Conservation (phyloP, 2,113 vertebrate species). For the Puntigrus tetrazona region DNA sequence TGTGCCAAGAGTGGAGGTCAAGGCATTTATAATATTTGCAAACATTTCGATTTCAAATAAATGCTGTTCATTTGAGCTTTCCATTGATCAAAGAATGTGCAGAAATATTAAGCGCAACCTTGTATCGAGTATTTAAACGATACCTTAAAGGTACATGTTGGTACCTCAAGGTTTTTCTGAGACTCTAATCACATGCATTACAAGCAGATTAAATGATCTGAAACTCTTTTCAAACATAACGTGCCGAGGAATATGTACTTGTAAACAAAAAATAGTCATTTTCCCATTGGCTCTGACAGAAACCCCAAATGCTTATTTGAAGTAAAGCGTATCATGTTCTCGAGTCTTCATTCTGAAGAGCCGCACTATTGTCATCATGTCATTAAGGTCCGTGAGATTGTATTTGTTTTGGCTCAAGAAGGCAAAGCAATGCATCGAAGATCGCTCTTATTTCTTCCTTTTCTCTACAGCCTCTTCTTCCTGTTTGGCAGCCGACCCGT, state of each 20-base stretch:
- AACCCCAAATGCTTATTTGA: constrained; percentile 28
- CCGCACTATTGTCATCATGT: constrained; percentile 46
- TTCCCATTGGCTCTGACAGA: constrained; percentile 5
- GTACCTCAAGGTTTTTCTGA: too few species aligned
- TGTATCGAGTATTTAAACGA: background rate
- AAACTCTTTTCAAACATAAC: constrained; percentile 13
- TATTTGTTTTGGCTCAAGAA: constrained; percentile 58
- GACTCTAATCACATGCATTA: constrained; percentile 20
- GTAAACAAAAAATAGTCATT: constrained; percentile 26
- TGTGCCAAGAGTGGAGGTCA: background rate
- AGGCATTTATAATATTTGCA: background rate
- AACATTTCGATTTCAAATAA: background rate
- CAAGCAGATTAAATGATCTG: constrained; percentile 12
- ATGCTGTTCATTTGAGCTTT: background rate
- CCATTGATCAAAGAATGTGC: background rate
- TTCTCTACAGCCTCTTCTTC: constrained; percentile 44
- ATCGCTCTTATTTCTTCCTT: constrained; percentile 58
- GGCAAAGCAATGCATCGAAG: constrained; percentile 48
- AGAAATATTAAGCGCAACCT: background rate
- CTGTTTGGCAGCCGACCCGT: constrained; percentile 52
- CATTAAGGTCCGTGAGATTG: constrained; percentile 28
- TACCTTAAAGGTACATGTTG: too few species aligned
- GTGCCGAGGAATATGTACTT: constrained; percentile 8
- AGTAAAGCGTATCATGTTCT: constrained; percentile 26
- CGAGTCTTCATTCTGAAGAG: constrained; percentile 45